Evolutionary conservation across 2,888 invertebrate genomes (phyloP).

Genomic region (Conomelus anceps): DNA sequence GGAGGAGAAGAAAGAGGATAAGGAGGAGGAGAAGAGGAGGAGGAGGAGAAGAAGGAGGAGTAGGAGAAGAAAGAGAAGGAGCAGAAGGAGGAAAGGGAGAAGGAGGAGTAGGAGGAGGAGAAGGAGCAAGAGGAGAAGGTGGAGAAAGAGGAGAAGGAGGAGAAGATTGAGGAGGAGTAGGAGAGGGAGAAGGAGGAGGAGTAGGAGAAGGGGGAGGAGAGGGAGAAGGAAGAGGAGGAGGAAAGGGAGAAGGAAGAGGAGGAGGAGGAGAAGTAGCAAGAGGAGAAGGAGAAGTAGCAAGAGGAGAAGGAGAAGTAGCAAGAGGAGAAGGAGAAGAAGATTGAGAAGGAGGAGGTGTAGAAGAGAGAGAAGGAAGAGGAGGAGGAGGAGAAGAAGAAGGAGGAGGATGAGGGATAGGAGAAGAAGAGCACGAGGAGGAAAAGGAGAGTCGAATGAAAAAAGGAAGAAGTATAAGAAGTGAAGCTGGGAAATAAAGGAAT

Average conservation of each 20-base stretch:
- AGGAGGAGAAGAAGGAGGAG: background rate
- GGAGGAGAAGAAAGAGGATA: background rate
- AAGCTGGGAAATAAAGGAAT: background rate
- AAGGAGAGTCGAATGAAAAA: background rate
- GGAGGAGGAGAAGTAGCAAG: background rate
- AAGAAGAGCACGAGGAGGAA: background rate
- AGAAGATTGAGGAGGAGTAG: too few relatives aligned
- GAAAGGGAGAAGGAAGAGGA: background rate
- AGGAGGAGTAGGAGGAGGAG: background rate
- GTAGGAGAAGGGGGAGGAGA: background rate
- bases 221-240: background rate
- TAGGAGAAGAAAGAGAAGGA: background rate
- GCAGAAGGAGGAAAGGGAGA: background rate
- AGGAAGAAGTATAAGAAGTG: background rate
- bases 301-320: too few relatives aligned
- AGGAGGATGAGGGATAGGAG: background rate
- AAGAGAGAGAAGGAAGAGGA: background rate
- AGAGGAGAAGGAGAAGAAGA: background rate
- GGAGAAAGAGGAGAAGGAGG: too few relatives aligned
- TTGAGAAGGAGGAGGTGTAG: background rate
- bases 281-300: too few relatives aligned
- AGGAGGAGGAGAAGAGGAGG: background rate
- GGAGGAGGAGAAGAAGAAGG: background rate
- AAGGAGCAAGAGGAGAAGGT: too few relatives aligned
- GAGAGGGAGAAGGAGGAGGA: too few relatives aligned